Percentiles rank a stretch among this genome's conserved stretches.
phyloP scores from a whole-genome alignment of 2,797 vertebrate species.

The Morelia viridis region DNA sequence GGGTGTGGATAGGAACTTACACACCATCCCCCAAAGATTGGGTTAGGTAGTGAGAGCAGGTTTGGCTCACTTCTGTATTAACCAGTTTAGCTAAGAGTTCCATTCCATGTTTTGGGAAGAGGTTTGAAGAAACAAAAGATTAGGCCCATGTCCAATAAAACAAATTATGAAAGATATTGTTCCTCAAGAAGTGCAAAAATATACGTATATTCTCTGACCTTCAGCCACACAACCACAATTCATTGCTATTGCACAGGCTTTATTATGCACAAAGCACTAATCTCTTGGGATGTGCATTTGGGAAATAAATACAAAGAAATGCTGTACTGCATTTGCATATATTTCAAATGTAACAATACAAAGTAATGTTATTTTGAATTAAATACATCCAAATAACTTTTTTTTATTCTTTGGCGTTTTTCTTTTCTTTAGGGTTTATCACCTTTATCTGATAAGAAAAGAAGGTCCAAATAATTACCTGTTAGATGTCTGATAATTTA shows the following conservation, averaged over 20 bases:
- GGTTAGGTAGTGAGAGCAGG: not conserved
- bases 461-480: too few relatives aligned
- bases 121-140: not conserved
- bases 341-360: not conserved
- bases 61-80: not conserved
- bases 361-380: not conserved
- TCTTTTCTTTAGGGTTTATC: not conserved
- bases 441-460: not conserved
- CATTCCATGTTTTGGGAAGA: not conserved
- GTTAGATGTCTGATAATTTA: not conserved
- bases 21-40: not conserved
- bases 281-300: not conserved
- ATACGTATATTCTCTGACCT: not conserved
- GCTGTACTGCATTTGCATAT: not conserved
- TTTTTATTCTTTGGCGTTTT: not conserved
- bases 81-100: not conserved
- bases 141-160: not conserved
- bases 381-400: not conserved
- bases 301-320: not conserved
- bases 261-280: not conserved
- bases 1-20: not conserved
- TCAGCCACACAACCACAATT: not conserved
- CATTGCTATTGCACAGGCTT: not conserved
- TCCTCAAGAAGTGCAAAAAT: not conserved
- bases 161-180: not conserved